A percentile compares a stretch with the other conserved stretches of the same genome.
Evolutionary conservation across 1,140 invertebrate genomes (phyloP).

Genomic region (Holcopasites calliopsidis): DNA sequence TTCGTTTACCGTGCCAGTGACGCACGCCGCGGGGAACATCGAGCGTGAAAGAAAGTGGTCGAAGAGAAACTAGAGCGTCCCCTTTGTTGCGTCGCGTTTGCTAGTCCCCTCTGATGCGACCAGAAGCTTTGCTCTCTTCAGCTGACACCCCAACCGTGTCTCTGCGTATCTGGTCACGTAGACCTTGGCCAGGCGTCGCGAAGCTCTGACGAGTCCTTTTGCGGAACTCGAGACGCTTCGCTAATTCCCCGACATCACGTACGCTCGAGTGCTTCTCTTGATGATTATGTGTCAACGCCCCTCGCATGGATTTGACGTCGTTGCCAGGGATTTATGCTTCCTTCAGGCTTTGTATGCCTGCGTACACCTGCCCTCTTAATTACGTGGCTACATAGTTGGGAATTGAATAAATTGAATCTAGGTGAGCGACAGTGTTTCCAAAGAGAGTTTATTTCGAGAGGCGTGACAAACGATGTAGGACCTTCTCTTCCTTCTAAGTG

Average conservation of each 20-base stretch:
- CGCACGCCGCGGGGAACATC: too few relatives aligned
- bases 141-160: not conserved
- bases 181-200: slow-evolving; percentile 9
- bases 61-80: too few relatives aligned
- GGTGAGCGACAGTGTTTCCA: too few relatives aligned
- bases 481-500: too few relatives aligned
- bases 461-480: too few relatives aligned
- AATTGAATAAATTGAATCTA: too few relatives aligned
- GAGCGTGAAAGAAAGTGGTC: too few relatives aligned
- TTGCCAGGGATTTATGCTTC: not conserved
- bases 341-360: too few relatives aligned
- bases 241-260: slow-evolving; percentile 38
- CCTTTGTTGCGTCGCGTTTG: not conserved
- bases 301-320: not conserved
- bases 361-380: too few relatives aligned
- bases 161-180: slow-evolving; percentile 26
- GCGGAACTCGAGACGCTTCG: slow-evolving; percentile 36
- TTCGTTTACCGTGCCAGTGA: too few relatives aligned
- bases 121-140: not conserved
- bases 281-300: slow-evolving; percentile 29
- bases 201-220: slow-evolving; percentile 35
- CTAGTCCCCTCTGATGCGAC: not conserved
- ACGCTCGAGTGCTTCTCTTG: slow-evolving; percentile 19
- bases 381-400: too few relatives aligned
- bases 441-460: too few relatives aligned